Evolutionary conservation across 2,113 vertebrate species (phyloP), one percentile per base, ranked within the genome.

Genomic region (Ciconia stormi): DNA sequence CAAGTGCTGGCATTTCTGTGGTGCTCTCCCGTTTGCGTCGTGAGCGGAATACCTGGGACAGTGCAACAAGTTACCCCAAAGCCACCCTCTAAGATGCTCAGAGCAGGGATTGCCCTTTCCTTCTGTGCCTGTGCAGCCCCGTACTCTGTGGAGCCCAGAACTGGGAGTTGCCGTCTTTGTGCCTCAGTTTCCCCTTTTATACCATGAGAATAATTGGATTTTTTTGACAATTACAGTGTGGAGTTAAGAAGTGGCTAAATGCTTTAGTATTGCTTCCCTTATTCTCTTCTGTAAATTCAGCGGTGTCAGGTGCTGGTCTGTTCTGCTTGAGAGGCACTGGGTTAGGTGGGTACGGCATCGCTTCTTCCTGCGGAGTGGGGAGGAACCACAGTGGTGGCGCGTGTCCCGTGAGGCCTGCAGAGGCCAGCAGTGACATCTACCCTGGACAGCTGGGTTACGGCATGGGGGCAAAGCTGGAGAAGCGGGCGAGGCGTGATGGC

Each of bases 111-210:
- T 16, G 25, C 42, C 21, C 32, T 66, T 80, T 36, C 5, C 2
- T 36, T 46, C 63, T 8, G 18, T 34, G 36, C 42, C 67, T 23
- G 14, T 20, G 26, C 42, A 67, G 2, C 61, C 50, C 50, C 4
- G 1, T 1, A 8, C 44, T 34, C 58, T 0, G 2, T 3, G 8
- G 22, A 22, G 12, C 16, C 18, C n/a, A 16, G 63, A 6, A 18
- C 36, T 27, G 42, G 80, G 46, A 62, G 52, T 15, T 67, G 23
- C 76, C 16, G 2, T 12, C 29, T 47, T 13, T 1, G 34, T 89
- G 93, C 88, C 88, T 91, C 90, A n/a, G 72, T 89, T 89, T 65
- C 46, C 72, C 49, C 15, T 26, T 50, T 67, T 20, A 10, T n/a
- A 14, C 13, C 30, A 16, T 4, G 5, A 34, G 20, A 25, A 40